Percentiles rank a stretch among this genome's conserved stretches.
Evolutionary conservation across 1,140 invertebrate genomes (phyloP).

Genomic region (Drosophila neocordata): DNA sequence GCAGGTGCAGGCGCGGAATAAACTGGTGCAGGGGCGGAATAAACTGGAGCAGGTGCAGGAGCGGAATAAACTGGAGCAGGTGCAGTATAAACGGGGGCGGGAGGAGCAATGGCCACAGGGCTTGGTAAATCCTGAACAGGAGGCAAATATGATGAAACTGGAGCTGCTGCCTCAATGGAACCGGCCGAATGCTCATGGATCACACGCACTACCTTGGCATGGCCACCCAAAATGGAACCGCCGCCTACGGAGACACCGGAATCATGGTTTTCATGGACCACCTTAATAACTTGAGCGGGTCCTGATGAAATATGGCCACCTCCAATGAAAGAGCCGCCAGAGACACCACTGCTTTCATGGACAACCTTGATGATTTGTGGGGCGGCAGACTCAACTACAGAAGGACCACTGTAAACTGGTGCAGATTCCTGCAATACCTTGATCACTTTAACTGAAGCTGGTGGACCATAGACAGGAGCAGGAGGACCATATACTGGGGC

Average conservation of each 20-base stretch:
- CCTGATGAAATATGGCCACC: conserved; percentile 9
- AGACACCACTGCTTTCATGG: conserved; percentile 30
- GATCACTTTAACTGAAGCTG: conserved; percentile 61
- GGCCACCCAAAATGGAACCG: conserved; percentile 30
- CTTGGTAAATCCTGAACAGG: conserved; percentile 34
- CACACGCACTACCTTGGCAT: conserved; percentile 71
- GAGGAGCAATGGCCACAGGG: conserved; percentile 5
- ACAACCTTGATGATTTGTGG: conserved; percentile 64
- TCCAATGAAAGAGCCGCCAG: conserved; percentile 16
- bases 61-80: conserved; percentile 5
- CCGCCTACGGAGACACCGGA: conserved; percentile 25
- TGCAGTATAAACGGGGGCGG: conserved; percentile 31
- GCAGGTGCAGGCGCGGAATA: conserved; percentile 21
- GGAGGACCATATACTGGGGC: not conserved
- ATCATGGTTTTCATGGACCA: conserved; percentile 55
- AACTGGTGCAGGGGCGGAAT: conserved; percentile 33
- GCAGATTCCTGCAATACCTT: conserved; percentile 66
- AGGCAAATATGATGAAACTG: conserved; percentile 39
- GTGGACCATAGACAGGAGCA: conserved; percentile 19
- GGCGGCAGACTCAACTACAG: conserved; percentile 33
- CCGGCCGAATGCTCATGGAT: conserved; percentile 65
- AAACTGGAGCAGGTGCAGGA: conserved; percentile 26
- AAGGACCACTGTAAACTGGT: conserved; percentile 25
- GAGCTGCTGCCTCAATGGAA: conserved; percentile 34
- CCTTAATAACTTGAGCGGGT: conserved; percentile 66